These are phyloP conservation scores for Tamandua tetradactyla DNA, from an alignment of 2,797 vertebrate species.

Conservation along the genomic window DNA sequence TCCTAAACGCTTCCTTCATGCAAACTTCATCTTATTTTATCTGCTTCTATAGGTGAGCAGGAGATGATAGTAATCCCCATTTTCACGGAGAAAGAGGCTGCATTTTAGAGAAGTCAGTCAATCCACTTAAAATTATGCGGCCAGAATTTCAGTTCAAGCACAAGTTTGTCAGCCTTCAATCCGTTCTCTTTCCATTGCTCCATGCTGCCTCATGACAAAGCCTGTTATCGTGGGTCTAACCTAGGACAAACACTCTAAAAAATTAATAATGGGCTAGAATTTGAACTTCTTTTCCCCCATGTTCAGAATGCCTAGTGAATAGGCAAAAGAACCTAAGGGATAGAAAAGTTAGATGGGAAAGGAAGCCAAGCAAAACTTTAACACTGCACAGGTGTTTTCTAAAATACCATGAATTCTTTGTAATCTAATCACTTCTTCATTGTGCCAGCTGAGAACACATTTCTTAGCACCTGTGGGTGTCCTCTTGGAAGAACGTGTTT, in stretches of 20 bases:
- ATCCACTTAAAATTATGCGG: background rate
- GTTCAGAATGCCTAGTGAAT: background rate
- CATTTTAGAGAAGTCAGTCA: background rate
- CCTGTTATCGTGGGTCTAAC: background rate
- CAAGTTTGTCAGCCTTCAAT: background rate
- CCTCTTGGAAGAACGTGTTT: background rate
- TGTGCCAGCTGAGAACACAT: background rate
- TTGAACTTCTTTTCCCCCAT: background rate
- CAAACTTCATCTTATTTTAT: background rate
- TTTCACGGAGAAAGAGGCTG: background rate
- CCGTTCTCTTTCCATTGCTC: no score
- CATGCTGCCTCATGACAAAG: background rate
- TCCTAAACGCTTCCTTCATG: fast-evolving
- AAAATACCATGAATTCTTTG: background rate
- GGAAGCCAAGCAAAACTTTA: background rate
- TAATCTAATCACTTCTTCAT: background rate
- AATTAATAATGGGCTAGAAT: background rate
- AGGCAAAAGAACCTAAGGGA: background rate
- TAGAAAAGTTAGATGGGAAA: background rate
- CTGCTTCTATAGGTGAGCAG: background rate
- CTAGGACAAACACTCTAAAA: background rate
- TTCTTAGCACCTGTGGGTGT: background rate
- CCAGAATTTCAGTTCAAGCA: no score
- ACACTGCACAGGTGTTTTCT: background rate
- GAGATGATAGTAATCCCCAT: fast-evolving